Evolutionary conservation across 2,113 vertebrate genomes (phyloP).

Genomic region (Marmota flaviventris): DNA sequence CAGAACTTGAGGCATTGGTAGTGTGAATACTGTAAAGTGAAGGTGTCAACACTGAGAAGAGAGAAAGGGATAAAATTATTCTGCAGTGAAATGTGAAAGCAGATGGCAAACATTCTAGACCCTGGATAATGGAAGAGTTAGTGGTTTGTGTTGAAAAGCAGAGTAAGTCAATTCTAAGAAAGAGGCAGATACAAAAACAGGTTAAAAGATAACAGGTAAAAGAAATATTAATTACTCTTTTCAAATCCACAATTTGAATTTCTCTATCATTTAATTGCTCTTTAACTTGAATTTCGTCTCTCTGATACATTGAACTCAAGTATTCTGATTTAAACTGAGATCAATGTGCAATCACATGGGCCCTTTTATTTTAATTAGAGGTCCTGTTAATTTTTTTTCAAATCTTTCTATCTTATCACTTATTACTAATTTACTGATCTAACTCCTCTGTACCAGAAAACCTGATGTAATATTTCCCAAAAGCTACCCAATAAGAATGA

Average conservation of each 20-base stretch:
- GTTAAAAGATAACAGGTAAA: neutral
- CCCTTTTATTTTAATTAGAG: conserved; percentile 22
- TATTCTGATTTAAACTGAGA: conserved; percentile 44
- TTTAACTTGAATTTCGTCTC: neutral
- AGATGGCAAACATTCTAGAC: neutral
- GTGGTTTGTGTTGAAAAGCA: neutral
- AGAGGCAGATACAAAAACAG: neutral
- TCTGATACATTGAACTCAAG: neutral
- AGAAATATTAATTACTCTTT: neutral
- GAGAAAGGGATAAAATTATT: neutral
- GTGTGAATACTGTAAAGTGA: too few relatives aligned
- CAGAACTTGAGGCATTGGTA: too few relatives aligned
- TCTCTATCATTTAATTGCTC: neutral
- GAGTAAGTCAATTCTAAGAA: neutral
- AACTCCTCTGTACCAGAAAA: neutral
- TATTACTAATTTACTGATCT: neutral
- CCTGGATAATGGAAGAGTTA: neutral
- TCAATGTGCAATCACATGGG: conserved; percentile 17
- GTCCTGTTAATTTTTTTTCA: neutral
- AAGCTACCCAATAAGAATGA: neutral
- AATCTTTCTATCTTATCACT: neutral
- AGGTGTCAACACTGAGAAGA: neutral
- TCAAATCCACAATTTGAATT: neutral
- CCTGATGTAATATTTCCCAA: neutral
- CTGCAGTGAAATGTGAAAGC: neutral